Conservation (phyloP, 2,797 vertebrate species). For the Pangasius larnaudii region DNA sequence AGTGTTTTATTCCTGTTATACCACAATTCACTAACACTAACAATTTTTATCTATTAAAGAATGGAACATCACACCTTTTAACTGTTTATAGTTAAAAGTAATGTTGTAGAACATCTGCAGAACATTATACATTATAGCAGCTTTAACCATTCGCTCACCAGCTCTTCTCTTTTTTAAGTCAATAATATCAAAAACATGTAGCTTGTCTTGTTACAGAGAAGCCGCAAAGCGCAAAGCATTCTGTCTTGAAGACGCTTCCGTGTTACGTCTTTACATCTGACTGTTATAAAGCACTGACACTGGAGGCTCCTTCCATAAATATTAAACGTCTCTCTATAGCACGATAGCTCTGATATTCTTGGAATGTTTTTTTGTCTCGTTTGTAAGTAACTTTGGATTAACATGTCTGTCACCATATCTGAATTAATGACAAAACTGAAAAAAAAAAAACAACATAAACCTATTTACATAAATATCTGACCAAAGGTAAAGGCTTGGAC, state of each 20-base stretch:
- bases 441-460: neutral
- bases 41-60: neutral
- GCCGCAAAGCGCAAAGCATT: neutral
- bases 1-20: neutral
- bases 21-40: neutral
- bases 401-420: neutral
- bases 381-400: neutral
- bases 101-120: neutral
- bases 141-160: neutral
- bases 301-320: neutral
- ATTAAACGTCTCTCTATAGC: neutral
- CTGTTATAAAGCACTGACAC: neutral
- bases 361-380: neutral
- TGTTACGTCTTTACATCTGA: neutral
- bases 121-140: neutral
- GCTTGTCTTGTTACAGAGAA: neutral
- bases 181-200: neutral
- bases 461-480: neutral
- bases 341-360: neutral
- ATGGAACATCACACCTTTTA: neutral
- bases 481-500: neutral
- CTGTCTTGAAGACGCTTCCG: neutral
- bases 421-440: neutral
- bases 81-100: neutral
- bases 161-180: neutral